Evolutionary conservation across 2,888 invertebrate species (phyloP), one percentile per base, ranked within the genome.

Genomic region (Andrena dorsata): DNA sequence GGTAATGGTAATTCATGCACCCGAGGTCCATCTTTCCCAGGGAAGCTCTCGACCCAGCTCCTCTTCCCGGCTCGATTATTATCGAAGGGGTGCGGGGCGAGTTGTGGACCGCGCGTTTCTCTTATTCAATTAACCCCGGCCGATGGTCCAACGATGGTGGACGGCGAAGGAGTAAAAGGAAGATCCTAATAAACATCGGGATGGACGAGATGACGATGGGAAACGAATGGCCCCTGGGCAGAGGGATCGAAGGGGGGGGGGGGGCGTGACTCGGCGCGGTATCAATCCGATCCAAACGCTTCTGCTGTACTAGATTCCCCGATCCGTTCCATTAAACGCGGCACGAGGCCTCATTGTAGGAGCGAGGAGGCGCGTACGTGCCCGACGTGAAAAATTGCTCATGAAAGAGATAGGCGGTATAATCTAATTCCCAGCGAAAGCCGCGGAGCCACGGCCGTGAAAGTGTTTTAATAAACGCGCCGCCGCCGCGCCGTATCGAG

Each of bases 241-340:
- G 30, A 51, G 49, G 20, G 30, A 51, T 7, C 4, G n/a, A 70
- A 47, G 58, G 53, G 64, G 28, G 3, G 49, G 58, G 53, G 64
- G 28, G 3, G 49, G 56, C 77, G 61, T 76, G 70, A 77, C 75
- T 60, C 53, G 70, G 2, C 16, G n/a, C 26, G 8, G 10, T 76
- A 68, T 53, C 64, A 61, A 56, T 56, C 26, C 28, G 64, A 69
- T 78, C 61, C 8, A 53, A 84, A 74, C 16, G 53, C 53, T 30
- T 41, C 30, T 10, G 8, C 3, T 49, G 78, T 75, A 74, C 79
- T 70, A 77, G 74, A 85, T 76, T 82, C 73, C 32, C 16, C 73
- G 78, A 84, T 56, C 76, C 84, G 84, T 80, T 76, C 80, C 76
- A 82, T 80, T 86, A 82, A 86, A 77, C 75, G 23, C 74, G 65